Evolutionary conservation across 1,140 invertebrate genomes (phyloP).

Genomic region (Drosophila orena): DNA sequence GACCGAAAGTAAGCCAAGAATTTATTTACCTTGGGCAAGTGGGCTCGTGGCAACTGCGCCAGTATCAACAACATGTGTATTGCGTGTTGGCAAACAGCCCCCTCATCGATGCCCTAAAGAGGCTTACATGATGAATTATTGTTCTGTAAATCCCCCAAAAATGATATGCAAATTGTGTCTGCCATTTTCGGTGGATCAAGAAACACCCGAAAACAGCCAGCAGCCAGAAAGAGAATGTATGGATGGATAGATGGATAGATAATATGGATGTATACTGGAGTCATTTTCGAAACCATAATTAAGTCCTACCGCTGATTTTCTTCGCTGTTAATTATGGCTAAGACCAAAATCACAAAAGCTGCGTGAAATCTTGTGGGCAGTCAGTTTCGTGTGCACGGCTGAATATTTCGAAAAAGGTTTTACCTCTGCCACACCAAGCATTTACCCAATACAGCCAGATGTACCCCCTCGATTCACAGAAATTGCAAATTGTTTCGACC

Average conservation of each 20-base stretch:
- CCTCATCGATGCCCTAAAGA: constrained; percentile 32
- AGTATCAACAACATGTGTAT: constrained; percentile 28
- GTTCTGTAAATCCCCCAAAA: constrained; percentile 39
- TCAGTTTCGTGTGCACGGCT: constrained; percentile 6
- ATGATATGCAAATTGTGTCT: constrained; percentile 46
- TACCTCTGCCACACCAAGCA: constrained; percentile 16
- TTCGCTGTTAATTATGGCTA: constrained; percentile 63
- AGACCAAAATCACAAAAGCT: constrained; percentile 41
- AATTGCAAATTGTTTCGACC: constrained; percentile 71
- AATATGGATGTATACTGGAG: constrained; percentile 12
- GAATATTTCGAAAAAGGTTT: constrained; percentile 59
- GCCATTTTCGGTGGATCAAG: constrained; percentile 15
- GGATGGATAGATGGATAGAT: not conserved
- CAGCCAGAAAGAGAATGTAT: constrained; percentile 35
- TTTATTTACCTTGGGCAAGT: constrained; percentile 17
- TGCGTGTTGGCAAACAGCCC: constrained; percentile 58
- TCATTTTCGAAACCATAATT: constrained; percentile 53
- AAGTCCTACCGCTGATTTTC: constrained; percentile 41
- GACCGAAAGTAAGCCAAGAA: constrained; percentile 34
- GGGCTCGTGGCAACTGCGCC: constrained; percentile 14
- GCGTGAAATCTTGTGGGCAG: constrained; percentile 44
- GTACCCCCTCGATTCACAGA: constrained; percentile 14
- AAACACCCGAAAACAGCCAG: constrained; percentile 14
- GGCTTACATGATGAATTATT: constrained; percentile 45
- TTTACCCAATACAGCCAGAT: constrained; percentile 11